These are phyloP conservation scores for Eubasilissa splendida DNA, from an alignment of 2,888 invertebrate genomes.

Conservation along the genomic window DNA sequence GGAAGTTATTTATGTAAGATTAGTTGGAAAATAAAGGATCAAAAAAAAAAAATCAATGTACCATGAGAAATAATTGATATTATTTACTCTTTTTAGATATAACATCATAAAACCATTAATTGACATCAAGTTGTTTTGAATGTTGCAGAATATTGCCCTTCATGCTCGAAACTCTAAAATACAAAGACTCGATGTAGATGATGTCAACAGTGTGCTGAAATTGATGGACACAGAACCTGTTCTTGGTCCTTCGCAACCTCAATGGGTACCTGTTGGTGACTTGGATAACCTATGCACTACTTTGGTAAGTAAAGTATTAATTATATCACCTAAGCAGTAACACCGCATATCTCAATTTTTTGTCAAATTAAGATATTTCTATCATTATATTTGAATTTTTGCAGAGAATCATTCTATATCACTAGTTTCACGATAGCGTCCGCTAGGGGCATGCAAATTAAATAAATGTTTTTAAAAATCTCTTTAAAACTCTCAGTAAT, in stretches of 20 bases:
- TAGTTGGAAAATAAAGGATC: too few species aligned
- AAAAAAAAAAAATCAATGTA: too few species aligned
- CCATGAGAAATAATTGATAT: too few species aligned
- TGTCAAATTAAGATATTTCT: too few species aligned
- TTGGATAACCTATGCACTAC: constrained; percentile 67
- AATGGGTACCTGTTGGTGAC: constrained; percentile 66
- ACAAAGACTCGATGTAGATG: constrained; percentile 67
- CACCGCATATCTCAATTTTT: too few species aligned
- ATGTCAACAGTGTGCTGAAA: constrained; percentile 66
- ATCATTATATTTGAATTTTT: too few species aligned
- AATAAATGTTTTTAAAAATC: too few species aligned
- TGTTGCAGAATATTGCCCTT: constrained; percentile 66
- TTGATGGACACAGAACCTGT: constrained; percentile 68
- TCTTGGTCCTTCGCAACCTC: constrained; percentile 64
- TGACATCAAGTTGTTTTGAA: too few species aligned
- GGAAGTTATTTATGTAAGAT: too few species aligned
- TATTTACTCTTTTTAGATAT: background rate
- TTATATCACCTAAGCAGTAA: background rate
- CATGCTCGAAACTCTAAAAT: constrained; percentile 71
- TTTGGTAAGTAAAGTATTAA: constrained; percentile 63
- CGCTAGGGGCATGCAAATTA: too few species aligned
- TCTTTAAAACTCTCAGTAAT: background rate
- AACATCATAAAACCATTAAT: background rate
- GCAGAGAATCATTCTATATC: too few species aligned
- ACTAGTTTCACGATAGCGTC: too few species aligned